phyloP scores from a whole-genome alignment of 2,113 vertebrate species.

The Oophaga pumilio region DNA sequence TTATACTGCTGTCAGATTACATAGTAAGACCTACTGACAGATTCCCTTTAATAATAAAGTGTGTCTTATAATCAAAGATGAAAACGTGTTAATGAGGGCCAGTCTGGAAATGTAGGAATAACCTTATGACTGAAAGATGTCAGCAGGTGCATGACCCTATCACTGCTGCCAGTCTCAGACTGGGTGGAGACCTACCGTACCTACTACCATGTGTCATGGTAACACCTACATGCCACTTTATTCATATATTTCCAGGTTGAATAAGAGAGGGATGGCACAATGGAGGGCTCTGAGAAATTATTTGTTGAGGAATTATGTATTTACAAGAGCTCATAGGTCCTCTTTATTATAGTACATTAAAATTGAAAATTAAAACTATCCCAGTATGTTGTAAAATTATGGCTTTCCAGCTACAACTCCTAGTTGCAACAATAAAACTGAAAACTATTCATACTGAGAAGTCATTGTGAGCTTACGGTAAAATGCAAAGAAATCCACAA shows the following conservation, averaged over 20 bases:
- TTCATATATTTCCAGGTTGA: no score
- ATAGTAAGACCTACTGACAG: no score
- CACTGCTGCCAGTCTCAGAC: not conserved
- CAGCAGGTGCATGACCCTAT: not conserved
- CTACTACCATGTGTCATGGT: not conserved
- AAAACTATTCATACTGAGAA: not conserved
- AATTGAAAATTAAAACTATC: not conserved
- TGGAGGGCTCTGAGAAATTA: no score
- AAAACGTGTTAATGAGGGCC: not conserved
- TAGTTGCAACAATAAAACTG: not conserved
- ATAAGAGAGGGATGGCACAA: no score
- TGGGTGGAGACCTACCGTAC: not conserved
- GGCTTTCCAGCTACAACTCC: not conserved
- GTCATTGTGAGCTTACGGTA: not conserved
- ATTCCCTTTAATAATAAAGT: slow-evolving; percentile 15
- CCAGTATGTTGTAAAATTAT: not conserved
- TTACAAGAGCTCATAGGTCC: not conserved
- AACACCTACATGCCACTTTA: no score
- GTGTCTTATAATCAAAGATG: not conserved
- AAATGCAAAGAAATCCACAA: not conserved
- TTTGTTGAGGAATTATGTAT: not conserved
- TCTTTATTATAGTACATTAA: not conserved
- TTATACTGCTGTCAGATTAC: no score
- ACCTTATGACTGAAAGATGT: not conserved
- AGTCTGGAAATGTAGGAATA: not conserved